phyloP scores from a whole-genome alignment of 2,113 vertebrate genomes.

The Donacobius atricapilla region DNA sequence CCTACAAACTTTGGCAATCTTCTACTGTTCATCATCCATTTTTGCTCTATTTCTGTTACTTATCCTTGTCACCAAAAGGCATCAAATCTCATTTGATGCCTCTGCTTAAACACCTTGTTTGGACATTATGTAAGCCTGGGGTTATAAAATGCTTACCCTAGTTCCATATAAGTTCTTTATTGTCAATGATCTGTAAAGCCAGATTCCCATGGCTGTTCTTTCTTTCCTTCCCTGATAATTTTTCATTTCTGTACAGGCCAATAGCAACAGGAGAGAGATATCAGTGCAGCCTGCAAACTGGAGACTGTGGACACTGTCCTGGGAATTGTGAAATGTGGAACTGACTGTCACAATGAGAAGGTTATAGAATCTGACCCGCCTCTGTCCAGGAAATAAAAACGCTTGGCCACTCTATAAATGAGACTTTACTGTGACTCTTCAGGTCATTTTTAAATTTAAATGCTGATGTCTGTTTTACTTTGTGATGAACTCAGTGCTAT shows the following conservation, averaged over 20 bases:
- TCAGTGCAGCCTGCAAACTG: not conserved
- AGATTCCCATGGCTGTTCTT: not conserved
- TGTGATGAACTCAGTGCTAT: not conserved
- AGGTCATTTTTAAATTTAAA: not conserved
- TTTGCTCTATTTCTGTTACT: not conserved
- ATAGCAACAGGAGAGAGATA: not conserved
- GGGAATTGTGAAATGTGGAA: not conserved
- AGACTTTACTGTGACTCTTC: not conserved
- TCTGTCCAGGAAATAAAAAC: not conserved
- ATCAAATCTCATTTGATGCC: not conserved
- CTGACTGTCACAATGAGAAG: not conserved
- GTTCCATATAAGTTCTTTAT: not conserved
- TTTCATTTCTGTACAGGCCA: not conserved
- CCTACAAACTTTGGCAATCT: not conserved
- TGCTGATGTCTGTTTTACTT: not conserved
- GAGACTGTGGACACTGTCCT: not conserved
- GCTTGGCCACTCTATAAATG: not conserved
- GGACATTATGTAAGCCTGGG: not conserved
- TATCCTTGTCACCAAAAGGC: not conserved
- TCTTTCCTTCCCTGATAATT: not conserved
- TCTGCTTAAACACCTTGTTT: not conserved
- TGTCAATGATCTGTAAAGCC: not conserved
- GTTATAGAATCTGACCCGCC: not conserved
- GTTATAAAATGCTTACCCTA: not conserved
- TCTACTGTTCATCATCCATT: not conserved